A percentile compares a stretch with the other conserved stretches of the same genome.
phyloP scores from a whole-genome alignment of 2,888 invertebrate species.

The Catocala nupta region DNA sequence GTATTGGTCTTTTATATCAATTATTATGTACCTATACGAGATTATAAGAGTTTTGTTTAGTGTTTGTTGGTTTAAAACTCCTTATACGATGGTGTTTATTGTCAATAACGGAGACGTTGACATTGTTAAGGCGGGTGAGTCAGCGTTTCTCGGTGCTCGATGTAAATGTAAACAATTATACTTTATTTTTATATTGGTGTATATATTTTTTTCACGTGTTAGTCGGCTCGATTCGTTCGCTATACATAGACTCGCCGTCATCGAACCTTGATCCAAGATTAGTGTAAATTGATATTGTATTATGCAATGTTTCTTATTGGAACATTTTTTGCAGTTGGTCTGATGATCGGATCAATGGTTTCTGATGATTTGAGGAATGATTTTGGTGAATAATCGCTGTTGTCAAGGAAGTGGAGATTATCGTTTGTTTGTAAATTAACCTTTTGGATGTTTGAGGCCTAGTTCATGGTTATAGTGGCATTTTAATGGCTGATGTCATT shows the following conservation, averaged over 20 bases:
- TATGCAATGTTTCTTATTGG: constrained; percentile 46
- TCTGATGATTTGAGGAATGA: constrained; percentile 35
- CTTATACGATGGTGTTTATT: constrained; percentile 46
- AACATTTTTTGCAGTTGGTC: constrained; percentile 33
- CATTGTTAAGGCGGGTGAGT: constrained; percentile 52
- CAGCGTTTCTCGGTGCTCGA: constrained; percentile 41
- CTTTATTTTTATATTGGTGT: constrained; percentile 47
- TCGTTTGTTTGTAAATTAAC: constrained; percentile 34
- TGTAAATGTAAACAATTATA: constrained; percentile 47
- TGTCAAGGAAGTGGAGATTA: constrained; percentile 33
- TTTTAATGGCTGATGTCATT: constrained; percentile 41
- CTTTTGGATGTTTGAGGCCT: constrained; percentile 24
- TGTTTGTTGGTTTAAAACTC: constrained; percentile 42
- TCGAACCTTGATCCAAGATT: constrained; percentile 52
- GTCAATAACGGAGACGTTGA: constrained; percentile 49
- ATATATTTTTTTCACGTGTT: constrained; percentile 44
- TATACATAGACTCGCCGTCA: constrained; percentile 50
- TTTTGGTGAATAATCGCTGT: constrained; percentile 28
- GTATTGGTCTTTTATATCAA: constrained; percentile 42
- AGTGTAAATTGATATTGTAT: constrained; percentile 51
- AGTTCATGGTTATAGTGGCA: constrained; percentile 36
- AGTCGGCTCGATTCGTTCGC: constrained; percentile 33
- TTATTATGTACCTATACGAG: constrained; percentile 45
- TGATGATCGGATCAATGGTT: constrained; percentile 36
- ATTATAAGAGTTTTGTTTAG: constrained; percentile 43